Evolutionary conservation across 2,113 vertebrate species (phyloP), one percentile per base, ranked within the genome.

Genomic region (Triplophysa rosa): DNA sequence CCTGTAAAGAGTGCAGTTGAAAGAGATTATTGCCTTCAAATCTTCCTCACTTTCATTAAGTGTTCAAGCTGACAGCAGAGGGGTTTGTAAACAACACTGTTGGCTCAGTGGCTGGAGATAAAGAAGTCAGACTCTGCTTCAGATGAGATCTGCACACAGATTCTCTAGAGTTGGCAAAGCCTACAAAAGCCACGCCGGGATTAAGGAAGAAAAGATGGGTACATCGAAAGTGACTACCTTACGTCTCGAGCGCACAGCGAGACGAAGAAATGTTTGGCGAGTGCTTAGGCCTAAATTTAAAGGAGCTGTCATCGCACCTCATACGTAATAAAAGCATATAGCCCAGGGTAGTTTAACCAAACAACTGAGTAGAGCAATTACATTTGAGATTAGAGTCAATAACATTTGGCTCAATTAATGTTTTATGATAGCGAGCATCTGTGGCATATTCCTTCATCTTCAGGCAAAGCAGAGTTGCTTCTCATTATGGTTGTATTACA

Each of bases 1-100:
- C 73, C 82, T 82, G 79, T 72, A 79, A 71, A 71, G 23, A 45
- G 33, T 24, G 62, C 59, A 52, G 67, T 73, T 80, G 67, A 84
- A 84, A 84, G 67, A 63, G 78, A 81, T 80, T 81, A 82, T 80
- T 64, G 67, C 66, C 47, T 82, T 81, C 70, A 81, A 80, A 63
- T 61, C 72, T 56, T n/a, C 49, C 42, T 67, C 56, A 56, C 77
- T 78, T 81, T 84, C 61, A 84, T 84, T 66, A 82, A 77, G 63
- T 33, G 40, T 78, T 77, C 61, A 49, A 26, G 52, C 78, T 80
- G 78, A 80, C 78, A 84, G 78, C 52, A 42, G 77, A 33, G 58
- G 61, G 68, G 67, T 73, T 79, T 76, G 74, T 80, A 84, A 79
- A 84, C 73, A 80, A 66, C 40, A 63, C 80, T 80, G 73, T 74